A percentile compares a stretch with the other conserved stretches of the same genome.
Evolutionary conservation across 2,888 invertebrate species (phyloP).

Genomic region (Eueremaeus valkanovi): DNA sequence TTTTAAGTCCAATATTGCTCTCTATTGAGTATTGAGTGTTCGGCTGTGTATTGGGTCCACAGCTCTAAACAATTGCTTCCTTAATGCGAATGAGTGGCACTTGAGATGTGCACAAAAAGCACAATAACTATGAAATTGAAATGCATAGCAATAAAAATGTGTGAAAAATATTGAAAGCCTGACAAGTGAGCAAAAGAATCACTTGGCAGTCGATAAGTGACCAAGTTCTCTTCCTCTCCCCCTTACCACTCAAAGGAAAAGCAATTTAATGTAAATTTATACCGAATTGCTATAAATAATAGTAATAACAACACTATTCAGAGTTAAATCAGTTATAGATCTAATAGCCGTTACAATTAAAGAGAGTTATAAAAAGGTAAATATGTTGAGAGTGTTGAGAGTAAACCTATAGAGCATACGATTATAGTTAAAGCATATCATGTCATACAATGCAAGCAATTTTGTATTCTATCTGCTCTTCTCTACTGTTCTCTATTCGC

Average conservation of each 20-base stretch:
- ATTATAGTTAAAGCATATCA: slow-evolving; percentile 17
- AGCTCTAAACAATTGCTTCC: slow-evolving; percentile 11
- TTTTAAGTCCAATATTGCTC: neutral
- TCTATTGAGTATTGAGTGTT: slow-evolving; percentile 12
- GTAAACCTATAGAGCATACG: slow-evolving; percentile 12
- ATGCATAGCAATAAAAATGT: neutral
- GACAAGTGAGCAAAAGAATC: neutral
- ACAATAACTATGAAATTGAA: slow-evolving; percentile 23
- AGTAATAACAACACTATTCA: too few relatives aligned
- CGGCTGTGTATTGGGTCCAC: too few relatives aligned
- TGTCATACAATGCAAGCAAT: slow-evolving; percentile 12
- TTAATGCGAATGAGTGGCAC: neutral
- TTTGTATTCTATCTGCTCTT: neutral
- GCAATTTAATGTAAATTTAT: neutral
- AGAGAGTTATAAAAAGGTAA: neutral
- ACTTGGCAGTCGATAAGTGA: neutral
- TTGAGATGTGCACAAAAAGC: neutral
- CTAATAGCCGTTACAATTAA: neutral
- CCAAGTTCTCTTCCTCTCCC: neutral
- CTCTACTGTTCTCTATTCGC: slow-evolving; percentile 7
- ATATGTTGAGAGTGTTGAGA: neutral
- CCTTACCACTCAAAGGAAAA: neutral
- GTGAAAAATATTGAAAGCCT: neutral
- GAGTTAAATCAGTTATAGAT: neutral
- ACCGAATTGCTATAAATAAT: neutral